Evolutionary conservation across 2,888 invertebrate genomes (phyloP).

Genomic region (Abrostola triplasia): DNA sequence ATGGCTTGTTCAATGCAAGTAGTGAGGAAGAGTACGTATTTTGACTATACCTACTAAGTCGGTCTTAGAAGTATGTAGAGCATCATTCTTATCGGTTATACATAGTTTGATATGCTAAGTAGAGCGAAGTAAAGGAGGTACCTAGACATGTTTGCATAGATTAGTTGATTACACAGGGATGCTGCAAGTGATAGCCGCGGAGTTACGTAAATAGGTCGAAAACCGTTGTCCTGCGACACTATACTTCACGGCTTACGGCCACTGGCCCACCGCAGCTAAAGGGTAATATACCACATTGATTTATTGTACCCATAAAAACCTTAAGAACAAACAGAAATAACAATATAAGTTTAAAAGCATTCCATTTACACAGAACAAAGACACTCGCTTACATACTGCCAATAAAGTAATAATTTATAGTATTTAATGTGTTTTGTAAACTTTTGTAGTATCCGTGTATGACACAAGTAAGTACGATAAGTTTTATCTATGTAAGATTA

Average conservation of each 20-base stretch:
- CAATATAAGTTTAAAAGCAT: conserved; percentile 43
- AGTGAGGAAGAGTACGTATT: conserved; percentile 19
- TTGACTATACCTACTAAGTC: conserved; percentile 25
- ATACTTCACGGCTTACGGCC: conserved; percentile 46
- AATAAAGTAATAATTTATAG: conserved; percentile 46
- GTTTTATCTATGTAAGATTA: conserved; percentile 45
- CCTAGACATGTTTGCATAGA: conserved; percentile 61
- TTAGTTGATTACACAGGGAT: conserved; percentile 68
- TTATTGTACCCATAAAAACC: conserved; percentile 63
- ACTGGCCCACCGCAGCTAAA: conserved; percentile 48
- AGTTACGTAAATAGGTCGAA: conserved; percentile 74
- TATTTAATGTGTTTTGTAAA: conserved; percentile 40
- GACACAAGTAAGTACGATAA: conserved; percentile 34
- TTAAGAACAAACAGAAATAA: conserved; percentile 50
- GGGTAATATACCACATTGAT: conserved; percentile 56
- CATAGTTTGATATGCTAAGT: conserved; percentile 63
- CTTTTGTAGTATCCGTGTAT: conserved; percentile 30
- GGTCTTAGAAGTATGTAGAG: conserved; percentile 25
- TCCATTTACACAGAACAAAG: conserved; percentile 46
- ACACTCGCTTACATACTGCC: conserved; percentile 22
- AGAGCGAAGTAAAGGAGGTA: conserved; percentile 57
- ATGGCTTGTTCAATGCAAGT: not conserved
- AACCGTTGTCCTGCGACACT: conserved; percentile 62
- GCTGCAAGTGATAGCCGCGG: conserved; percentile 64
- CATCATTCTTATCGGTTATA: conserved; percentile 63